These are phyloP conservation scores for Lochmaea capreae DNA, from an alignment of 2,888 invertebrate genomes.

Conservation along the genomic window DNA sequence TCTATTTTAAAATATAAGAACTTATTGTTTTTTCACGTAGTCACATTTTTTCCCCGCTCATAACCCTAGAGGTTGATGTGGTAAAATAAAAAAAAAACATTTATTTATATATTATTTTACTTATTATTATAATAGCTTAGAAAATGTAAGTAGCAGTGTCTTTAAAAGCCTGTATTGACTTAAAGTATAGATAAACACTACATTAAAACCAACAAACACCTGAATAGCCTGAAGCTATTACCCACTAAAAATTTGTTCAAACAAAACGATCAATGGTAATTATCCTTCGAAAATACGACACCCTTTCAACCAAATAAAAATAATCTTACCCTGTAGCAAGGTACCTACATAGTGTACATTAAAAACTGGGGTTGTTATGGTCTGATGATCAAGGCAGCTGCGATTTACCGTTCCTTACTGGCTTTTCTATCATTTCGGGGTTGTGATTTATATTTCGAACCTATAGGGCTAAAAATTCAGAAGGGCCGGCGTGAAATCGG, in stretches of 20 bases:
- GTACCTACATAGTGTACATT: conserved; percentile 47
- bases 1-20: too few species aligned
- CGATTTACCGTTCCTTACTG: conserved; percentile 50
- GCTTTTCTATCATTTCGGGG: conserved; percentile 49
- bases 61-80: too few species aligned
- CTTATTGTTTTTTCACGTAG: too few species aligned
- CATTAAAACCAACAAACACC: conserved; percentile 38
- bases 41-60: too few species aligned
- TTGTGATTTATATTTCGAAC: conserved; percentile 61
- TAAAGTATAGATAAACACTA: conserved; percentile 8
- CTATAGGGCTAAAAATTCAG: conserved; percentile 26
- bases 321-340: conserved; percentile 52
- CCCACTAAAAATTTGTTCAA: conserved; percentile 33
- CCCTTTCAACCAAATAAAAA: conserved; percentile 35
- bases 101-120: too few species aligned
- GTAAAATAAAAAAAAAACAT: too few species aligned
- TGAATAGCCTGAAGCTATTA: conserved; percentile 38
- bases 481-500: conserved; percentile 51
- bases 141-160: not conserved
- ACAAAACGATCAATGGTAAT: conserved; percentile 34
- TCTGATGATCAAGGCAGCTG: conserved; percentile 66
- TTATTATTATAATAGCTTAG: not conserved
- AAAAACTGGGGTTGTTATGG: conserved; percentile 62
- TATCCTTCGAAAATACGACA: conserved; percentile 31
- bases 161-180: not conserved